These are phyloP conservation scores for Phyllopteryx taeniolatus DNA, from an alignment of 2,113 vertebrate genomes.

Conservation along the genomic window DNA sequence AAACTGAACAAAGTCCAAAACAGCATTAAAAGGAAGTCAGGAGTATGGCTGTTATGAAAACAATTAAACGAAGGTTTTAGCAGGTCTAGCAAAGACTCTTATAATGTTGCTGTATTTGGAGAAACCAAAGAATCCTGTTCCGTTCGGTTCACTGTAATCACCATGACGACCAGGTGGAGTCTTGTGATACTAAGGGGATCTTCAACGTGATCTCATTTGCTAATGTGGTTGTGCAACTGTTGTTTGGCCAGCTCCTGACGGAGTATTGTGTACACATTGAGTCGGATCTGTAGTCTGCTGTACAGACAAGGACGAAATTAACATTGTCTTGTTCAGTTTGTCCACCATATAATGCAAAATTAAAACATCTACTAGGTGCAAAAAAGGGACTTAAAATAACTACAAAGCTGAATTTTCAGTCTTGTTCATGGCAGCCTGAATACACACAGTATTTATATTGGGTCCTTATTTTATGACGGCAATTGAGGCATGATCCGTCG, in stretches of 20 bases:
- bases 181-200: slow-evolving; percentile 12
- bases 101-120: background rate
- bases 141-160: background rate
- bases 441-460: background rate
- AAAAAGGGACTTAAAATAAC: slow-evolving; percentile 9
- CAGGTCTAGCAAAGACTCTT: slow-evolving; percentile 5
- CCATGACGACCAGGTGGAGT: slow-evolving; percentile 28
- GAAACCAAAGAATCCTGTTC: background rate
- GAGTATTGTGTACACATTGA: slow-evolving; percentile 37
- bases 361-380: background rate
- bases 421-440: slow-evolving; percentile 2
- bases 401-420: background rate
- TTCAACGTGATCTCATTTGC: slow-evolving; percentile 28
- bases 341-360: background rate
- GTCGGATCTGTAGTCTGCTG: slow-evolving; percentile 17
- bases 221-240: slow-evolving; percentile 52
- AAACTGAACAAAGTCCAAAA: slow-evolving; percentile 28
- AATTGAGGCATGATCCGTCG: slow-evolving; percentile 25
- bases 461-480: slow-evolving; percentile 35
- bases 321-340: slow-evolving; percentile 12
- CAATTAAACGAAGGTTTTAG: background rate
- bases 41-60: slow-evolving; percentile 19
- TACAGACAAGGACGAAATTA: slow-evolving; percentile 1
- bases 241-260: slow-evolving; percentile 43
- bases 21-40: slow-evolving; percentile 6